phyloP scores from a whole-genome alignment of 1,140 invertebrate genomes.

The Acyrthosiphon pisum region DNA sequence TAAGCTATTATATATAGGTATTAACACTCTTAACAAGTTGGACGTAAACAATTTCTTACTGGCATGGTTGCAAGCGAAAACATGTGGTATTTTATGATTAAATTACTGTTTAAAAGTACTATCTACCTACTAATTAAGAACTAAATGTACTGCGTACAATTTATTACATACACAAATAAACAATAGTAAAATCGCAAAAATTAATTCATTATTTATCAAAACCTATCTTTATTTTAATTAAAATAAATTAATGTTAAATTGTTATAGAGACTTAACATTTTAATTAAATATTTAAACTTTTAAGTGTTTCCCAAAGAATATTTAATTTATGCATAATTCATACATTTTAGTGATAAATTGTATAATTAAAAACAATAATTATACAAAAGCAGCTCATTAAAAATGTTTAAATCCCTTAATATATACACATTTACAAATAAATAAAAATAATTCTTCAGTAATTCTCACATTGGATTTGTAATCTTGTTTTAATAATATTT shows the following conservation, averaged over 20 bases:
- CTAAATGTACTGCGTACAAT: background rate
- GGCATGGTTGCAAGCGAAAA: background rate
- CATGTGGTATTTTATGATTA: background rate
- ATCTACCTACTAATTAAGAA: background rate
- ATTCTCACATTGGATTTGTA: background rate
- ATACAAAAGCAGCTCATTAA: background rate
- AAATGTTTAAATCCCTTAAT: background rate
- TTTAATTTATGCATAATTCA: background rate
- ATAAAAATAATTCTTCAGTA: background rate
- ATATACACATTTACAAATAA: background rate
- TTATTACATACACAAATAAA: background rate
- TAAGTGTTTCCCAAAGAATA: background rate
- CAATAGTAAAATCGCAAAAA: background rate
- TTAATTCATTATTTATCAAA: background rate
- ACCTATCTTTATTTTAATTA: background rate
- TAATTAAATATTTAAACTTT: constrained; percentile 2
- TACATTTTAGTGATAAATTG: background rate
- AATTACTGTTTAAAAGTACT: background rate
- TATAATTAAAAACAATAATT: background rate
- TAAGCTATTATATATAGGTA: background rate
- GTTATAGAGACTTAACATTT: background rate
- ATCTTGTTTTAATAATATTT: background rate
- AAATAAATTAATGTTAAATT: background rate
- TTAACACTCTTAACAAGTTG: background rate
- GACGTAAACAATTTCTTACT: background rate